A percentile compares a stretch with the other conserved stretches of the same genome.
Conservation (phyloP, 2,888 invertebrate species). For the Halocaridina rubra region DNA sequence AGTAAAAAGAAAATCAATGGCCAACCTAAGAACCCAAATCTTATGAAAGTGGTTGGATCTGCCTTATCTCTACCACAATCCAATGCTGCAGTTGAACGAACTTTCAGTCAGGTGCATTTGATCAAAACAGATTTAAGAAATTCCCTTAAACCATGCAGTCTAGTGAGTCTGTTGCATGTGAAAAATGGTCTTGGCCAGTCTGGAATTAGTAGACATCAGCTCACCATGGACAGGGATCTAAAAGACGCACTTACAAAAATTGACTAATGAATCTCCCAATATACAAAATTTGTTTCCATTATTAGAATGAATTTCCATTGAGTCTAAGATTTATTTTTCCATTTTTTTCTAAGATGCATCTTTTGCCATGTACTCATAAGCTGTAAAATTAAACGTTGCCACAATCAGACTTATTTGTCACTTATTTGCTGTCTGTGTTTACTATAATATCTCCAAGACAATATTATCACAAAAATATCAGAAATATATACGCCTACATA, state of each 20-base stretch:
- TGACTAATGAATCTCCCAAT: no score
- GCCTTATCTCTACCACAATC: conserved; percentile 4
- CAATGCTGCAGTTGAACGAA: conserved; percentile 33
- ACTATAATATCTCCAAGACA: no score
- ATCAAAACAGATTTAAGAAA: conserved; percentile 29
- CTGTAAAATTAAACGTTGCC: no score
- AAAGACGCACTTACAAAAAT: not conserved
- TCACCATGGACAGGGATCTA: not conserved
- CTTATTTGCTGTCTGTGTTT: no score
- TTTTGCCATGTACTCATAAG: no score
- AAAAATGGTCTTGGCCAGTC: not conserved
- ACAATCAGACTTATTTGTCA: no score
- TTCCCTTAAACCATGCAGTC: conserved; percentile 16
- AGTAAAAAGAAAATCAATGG: conserved; percentile 21
- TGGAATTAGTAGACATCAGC: not conserved
- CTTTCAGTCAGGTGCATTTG: conserved; percentile 26
- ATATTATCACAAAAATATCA: no score
- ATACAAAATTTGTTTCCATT: no score
- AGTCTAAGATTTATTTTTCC: no score
- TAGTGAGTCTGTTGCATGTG: conserved; percentile 17
- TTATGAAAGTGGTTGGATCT: conserved; percentile 13
- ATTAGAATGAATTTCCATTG: no score
- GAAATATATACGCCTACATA: no score
- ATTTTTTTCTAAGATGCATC: no score
- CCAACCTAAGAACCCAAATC: conserved; percentile 24